Evolutionary conservation across 2,888 invertebrate genomes (phyloP), one percentile per base, ranked within the genome.

Genomic region (Eupithecia vulgata): DNA sequence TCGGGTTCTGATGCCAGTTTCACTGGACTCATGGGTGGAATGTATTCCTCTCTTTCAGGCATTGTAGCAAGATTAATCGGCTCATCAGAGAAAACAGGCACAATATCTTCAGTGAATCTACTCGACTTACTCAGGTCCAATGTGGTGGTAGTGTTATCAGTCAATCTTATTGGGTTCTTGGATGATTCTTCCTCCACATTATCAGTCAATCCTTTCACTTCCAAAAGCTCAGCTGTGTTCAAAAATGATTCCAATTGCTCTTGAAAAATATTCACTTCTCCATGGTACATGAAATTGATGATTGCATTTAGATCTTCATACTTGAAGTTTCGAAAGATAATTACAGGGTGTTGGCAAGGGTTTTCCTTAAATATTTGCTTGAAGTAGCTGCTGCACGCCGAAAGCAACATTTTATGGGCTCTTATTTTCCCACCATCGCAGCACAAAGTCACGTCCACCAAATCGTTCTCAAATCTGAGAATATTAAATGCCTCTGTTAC

Each of bases 351-450:
- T 79, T 96, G 96, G 85, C 97, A 97, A 62, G 97, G 97, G 87
- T 97, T 97, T 88, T 97, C 97, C 93, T 96, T 95, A 78, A 96
- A 96, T 81, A 96, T 95, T 84, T 96, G 95, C 80, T 95, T 95
- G 86, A 98, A 98, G 87, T 97, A 98, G 80, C 95, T 95, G 84
- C 98, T 98, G 87, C 98, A 98, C 8, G 97, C 97, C 0, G 97
- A 97, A 34, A 98, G 93, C 69, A 98, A 95, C 95, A 98, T 96
- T 95, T 97, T 97, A 86, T 98, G 98, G 57, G 98, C 98, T 84
- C 96, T 96, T 79, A 98, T 96, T 91, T 96, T 96, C 75, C 96
- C 96, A 77, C 98, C 98, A 88, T 98, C 98, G 86, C 97, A 97
- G 88, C 97, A 97, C 78, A 98, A 92, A 75, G 97, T 98, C 70